A percentile compares a stretch with the other conserved stretches of the same genome.
Evolutionary conservation across 2,797 vertebrate genomes (phyloP).

Genomic region (Anabas testudineus): DNA sequence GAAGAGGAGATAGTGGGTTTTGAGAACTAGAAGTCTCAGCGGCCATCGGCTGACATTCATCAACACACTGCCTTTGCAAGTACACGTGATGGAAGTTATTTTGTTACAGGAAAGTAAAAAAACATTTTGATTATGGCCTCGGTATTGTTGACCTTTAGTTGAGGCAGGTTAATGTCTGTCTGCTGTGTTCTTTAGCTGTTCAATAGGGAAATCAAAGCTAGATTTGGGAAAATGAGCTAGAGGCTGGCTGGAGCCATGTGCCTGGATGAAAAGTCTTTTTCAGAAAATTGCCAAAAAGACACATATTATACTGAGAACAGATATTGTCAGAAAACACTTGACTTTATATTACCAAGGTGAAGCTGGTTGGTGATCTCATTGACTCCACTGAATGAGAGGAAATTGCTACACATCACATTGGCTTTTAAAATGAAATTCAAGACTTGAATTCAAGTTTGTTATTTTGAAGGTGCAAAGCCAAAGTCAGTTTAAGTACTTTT

Average conservation of each 20-base stretch:
- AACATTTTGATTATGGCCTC: conserved; percentile 2
- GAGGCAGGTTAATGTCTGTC: background rate
- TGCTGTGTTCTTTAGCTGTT: background rate
- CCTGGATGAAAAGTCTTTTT: background rate
- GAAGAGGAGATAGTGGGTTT: background rate
- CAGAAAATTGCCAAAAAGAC: background rate
- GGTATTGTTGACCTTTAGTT: background rate
- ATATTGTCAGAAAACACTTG: background rate
- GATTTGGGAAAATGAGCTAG: background rate
- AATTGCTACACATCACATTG: conserved; percentile 2
- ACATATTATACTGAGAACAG: background rate
- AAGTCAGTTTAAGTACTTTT: too few relatives aligned
- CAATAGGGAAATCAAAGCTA: background rate
- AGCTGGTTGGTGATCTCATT: background rate
- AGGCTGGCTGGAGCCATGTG: background rate
- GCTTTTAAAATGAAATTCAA: conserved; percentile 16
- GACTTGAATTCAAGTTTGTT: too few relatives aligned
- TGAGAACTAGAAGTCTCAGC: background rate
- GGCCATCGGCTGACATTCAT: conserved; percentile 14
- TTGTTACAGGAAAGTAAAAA: background rate
- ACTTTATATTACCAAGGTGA: background rate
- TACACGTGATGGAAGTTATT: background rate
- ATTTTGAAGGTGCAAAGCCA: too few relatives aligned
- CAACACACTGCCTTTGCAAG: conserved; percentile 1
- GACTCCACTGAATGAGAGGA: conserved; percentile 5